These are phyloP conservation scores for Aleiodes alternator DNA, from an alignment of 2,888 invertebrate genomes.

Conservation along the genomic window DNA sequence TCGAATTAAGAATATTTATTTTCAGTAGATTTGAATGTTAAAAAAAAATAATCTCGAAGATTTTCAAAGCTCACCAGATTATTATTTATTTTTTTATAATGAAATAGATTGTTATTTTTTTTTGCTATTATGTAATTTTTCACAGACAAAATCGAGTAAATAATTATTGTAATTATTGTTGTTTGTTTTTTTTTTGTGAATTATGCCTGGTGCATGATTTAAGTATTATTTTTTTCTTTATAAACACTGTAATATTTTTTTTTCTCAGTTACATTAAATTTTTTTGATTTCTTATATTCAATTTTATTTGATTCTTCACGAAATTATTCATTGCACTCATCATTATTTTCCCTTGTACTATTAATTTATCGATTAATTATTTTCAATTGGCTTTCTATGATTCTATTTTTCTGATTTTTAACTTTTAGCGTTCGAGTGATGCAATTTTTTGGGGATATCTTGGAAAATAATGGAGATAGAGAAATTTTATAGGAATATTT, in stretches of 20 bases:
- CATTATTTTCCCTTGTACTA: conserved; percentile 21
- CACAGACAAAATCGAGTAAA: background rate
- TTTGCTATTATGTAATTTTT: background rate
- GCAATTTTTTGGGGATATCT: background rate
- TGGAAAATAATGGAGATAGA: background rate
- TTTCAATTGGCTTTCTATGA: conserved; percentile 39
- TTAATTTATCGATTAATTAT: conserved; percentile 29
- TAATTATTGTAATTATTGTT: background rate
- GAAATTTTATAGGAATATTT: background rate
- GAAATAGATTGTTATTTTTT: conserved; percentile 5
- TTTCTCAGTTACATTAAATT: conserved; percentile 23
- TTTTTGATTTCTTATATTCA: conserved; percentile 12
- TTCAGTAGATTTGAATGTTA: background rate
- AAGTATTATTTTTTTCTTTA: conserved; percentile 15
- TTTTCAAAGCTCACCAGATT: background rate
- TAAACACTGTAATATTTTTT: conserved; percentile 18
- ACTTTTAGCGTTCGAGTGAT: background rate
- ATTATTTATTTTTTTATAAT: background rate
- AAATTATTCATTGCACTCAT: conserved; percentile 11
- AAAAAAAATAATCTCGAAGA: background rate
- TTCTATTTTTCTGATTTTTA: conserved; percentile 18
- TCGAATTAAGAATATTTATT: background rate
- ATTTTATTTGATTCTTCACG: conserved; percentile 12
- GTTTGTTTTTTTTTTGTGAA: background rate
- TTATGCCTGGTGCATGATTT: conserved; percentile 24